Conservation (phyloP, 2,113 vertebrate species). For the Rhabdornis inornatus region DNA sequence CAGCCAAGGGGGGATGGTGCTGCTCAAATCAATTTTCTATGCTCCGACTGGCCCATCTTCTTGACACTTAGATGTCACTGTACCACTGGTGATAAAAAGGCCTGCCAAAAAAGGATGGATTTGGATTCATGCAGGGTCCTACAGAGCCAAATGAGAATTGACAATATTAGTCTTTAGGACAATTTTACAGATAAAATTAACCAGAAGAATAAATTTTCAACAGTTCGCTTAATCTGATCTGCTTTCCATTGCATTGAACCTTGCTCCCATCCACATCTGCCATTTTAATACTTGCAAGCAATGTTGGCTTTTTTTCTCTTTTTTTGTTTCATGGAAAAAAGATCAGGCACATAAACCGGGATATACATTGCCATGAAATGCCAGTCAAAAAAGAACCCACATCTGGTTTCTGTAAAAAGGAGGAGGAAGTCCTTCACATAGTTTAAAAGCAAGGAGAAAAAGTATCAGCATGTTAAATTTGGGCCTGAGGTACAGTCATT, state of each 20-base stretch:
- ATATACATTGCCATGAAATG: background rate
- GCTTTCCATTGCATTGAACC: background rate
- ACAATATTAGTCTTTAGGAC: conserved; percentile 59
- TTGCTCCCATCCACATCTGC: background rate
- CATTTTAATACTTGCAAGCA: background rate
- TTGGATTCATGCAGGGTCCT: conserved; percentile 47
- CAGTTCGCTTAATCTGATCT: conserved; percentile 35
- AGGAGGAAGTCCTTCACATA: background rate
- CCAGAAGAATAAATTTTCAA: conserved; percentile 63
- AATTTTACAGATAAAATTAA: conserved; percentile 65
- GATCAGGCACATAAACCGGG: background rate
- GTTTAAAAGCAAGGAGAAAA: conserved; percentile 15
- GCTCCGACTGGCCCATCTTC: conserved; percentile 60
- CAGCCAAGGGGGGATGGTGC: conserved; percentile 36
- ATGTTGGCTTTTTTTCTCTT: background rate
- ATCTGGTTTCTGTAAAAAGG: conserved; percentile 39
- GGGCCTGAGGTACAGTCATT: conserved; percentile 12
- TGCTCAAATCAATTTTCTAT: conserved; percentile 62
- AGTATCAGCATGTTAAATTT: conserved; percentile 40
- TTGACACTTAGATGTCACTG: conserved; percentile 61
- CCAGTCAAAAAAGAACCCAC: background rate
- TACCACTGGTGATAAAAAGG: conserved; percentile 57
- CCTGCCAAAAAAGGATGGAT: conserved; percentile 57
- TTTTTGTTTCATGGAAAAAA: background rate
- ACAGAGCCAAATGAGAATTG: conserved; percentile 51